Percentiles rank a stretch among this genome's conserved stretches.
Evolutionary conservation across 2,888 invertebrate species (phyloP).

Genomic region (Rosalia funebris): DNA sequence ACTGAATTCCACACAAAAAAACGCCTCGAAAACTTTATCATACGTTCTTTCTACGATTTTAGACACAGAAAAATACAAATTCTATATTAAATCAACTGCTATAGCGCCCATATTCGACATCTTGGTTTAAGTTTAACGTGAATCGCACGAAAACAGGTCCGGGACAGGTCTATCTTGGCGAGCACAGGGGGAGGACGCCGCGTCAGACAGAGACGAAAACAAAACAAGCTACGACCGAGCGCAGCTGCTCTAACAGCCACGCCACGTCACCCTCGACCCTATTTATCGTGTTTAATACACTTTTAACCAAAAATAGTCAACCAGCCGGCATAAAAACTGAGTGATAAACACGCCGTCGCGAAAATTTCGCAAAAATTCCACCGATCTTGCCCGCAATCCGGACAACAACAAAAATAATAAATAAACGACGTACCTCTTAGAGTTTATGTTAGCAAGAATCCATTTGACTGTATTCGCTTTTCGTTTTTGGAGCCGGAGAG

Average conservation of each 20-base stretch:
- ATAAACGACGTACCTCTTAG: constrained; percentile 44
- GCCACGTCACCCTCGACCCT: constrained; percentile 40
- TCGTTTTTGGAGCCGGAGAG: constrained; percentile 48
- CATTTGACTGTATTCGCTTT: constrained; percentile 51
- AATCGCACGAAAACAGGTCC: constrained; percentile 64
- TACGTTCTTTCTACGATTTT: constrained; percentile 44
- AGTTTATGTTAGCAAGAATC: constrained; percentile 38
- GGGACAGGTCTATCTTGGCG: constrained; percentile 62
- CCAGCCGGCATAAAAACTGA: neutral
- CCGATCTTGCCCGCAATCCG: neutral
- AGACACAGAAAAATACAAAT: constrained; percentile 58
- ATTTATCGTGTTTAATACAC: neutral
- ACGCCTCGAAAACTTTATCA: constrained; percentile 33
- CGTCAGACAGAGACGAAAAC: constrained; percentile 53
- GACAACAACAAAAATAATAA: constrained; percentile 37
- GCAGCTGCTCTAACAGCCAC: constrained; percentile 39
- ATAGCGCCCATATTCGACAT: constrained; percentile 61
- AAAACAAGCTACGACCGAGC: constrained; percentile 51
- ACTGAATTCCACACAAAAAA: constrained; percentile 43
- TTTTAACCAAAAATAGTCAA: constrained; percentile 10
- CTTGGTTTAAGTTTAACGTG: constrained; percentile 61
- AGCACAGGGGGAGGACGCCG: constrained; percentile 58
- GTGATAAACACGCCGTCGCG: neutral
- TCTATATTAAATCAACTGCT: constrained; percentile 58
- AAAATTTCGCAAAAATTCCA: constrained; percentile 5